These are phyloP conservation scores for Collichthys lucidus DNA, from an alignment of 2,113 vertebrate species.

Conservation along the genomic window DNA sequence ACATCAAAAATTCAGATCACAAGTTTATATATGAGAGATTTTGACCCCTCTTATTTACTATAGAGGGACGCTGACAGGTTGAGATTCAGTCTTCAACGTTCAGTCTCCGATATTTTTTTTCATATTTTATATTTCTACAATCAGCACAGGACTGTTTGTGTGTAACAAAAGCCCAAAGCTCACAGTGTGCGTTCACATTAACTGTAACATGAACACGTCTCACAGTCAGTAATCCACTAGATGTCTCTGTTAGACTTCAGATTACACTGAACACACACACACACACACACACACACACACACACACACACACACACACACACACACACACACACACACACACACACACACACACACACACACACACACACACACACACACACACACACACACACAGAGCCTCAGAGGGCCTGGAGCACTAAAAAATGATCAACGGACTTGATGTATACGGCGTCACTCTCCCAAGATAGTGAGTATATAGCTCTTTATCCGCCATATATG, in stretches of 20 bases:
- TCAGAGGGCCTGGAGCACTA: constrained; percentile 40
- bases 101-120: neutral
- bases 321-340: neutral
- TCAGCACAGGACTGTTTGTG: neutral
- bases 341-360: neutral
- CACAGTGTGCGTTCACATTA: neutral
- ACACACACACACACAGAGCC: neutral
- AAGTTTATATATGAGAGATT: too few relatives aligned
- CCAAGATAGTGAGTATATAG: constrained; percentile 58
- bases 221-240: constrained; percentile 63
- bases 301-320: neutral
- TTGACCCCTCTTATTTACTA: too few relatives aligned
- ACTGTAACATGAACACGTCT: neutral
- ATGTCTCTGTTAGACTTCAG: constrained; percentile 71
- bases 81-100: neutral
- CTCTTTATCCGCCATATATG: constrained; percentile 68
- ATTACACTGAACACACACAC: constrained; percentile 7
- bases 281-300: too few relatives aligned
- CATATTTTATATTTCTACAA: neutral
- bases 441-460: constrained; percentile 60
- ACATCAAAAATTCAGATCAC: too few relatives aligned
- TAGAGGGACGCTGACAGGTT: neutral
- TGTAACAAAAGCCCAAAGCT: neutral
- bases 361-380: neutral
- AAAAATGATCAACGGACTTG: constrained; percentile 56